Base-by-base conservation (phyloP, 2,113 vertebrate genomes). In the Melospiza melodia region DNA sequence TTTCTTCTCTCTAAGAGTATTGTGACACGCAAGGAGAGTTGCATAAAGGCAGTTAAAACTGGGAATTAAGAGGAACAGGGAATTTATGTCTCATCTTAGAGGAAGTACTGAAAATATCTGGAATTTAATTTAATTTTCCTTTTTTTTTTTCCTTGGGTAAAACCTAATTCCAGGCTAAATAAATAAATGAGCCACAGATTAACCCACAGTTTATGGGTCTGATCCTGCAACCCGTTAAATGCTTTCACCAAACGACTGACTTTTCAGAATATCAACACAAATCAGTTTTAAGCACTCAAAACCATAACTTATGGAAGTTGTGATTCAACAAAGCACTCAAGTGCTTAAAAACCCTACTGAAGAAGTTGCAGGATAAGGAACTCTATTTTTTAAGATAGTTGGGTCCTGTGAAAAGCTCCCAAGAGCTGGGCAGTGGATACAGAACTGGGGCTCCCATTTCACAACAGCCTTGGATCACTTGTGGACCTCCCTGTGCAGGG, bases 141-240 rank as follows among this genome's bases (percentile, higher is more conserved):
- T 31, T 58, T 63, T 63, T 63, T 84, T 62, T 83, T 71, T 41
- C 21, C 57, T 72, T 51, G 69, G 55, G 18, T 67, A 89, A 92
- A 94, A 91, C 73, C 73, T 21, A 85, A 84, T 72, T 74, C 55
- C 48, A 68, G 58, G 41, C 89, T 85, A 51, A 91, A 65, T 67
- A 88, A 54, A 79, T 48, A 93, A 90, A 82, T 59, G 28, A 79
- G 63, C 55, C 51, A 22, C 73, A 86, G 87, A 78, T 92, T 67
- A 94, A 87, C 78, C 76, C 67, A 93, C 76, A 79, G 94, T 62
- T 94, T 87, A 89, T 61, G 55, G 69, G 44, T 67, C 72, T 96
- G 88, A 90, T 87, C 76, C 80, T 89, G 49, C 62, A 89, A 95
- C 57, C 49, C 55, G 9, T 72, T 84, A 78, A 93, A 86, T 8